phyloP scores from a whole-genome alignment of 2,113 vertebrate genomes.

The Microcebus tavaratra region DNA sequence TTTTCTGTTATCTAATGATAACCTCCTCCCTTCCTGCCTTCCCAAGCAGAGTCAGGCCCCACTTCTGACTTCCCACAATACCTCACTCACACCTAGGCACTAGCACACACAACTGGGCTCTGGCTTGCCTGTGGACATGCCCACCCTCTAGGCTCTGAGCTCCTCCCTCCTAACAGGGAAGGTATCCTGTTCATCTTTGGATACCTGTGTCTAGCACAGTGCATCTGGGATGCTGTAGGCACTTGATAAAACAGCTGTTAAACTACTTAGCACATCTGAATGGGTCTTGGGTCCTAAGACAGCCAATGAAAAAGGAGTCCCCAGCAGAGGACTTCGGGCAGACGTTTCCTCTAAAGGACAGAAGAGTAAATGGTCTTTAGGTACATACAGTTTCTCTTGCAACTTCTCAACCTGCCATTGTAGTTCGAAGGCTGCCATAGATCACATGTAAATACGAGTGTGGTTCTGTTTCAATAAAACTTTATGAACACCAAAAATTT shows the following conservation, averaged over 20 bases:
- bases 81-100: neutral
- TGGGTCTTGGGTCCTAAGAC: neutral
- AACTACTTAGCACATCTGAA: neutral
- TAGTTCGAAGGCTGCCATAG: neutral
- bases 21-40: neutral
- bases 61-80: neutral
- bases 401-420: neutral
- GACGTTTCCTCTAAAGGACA: neutral
- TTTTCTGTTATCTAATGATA: neutral
- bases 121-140: neutral
- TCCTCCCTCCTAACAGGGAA: neutral
- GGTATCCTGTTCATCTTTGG: neutral
- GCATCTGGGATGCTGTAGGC: neutral
- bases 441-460: neutral
- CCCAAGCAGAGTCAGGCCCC: too few species aligned
- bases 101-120: neutral
- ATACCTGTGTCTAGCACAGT: neutral
- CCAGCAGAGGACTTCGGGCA: neutral
- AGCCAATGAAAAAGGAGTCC: neutral
- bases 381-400: neutral
- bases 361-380: constrained; percentile 15
- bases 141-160: neutral
- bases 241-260: neutral
- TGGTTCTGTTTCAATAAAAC: neutral
- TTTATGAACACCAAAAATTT: neutral